Percentiles rank a stretch among this genome's conserved stretches.
Evolutionary conservation across 2,113 vertebrate species (phyloP).

Genomic region (Octodon degus): DNA sequence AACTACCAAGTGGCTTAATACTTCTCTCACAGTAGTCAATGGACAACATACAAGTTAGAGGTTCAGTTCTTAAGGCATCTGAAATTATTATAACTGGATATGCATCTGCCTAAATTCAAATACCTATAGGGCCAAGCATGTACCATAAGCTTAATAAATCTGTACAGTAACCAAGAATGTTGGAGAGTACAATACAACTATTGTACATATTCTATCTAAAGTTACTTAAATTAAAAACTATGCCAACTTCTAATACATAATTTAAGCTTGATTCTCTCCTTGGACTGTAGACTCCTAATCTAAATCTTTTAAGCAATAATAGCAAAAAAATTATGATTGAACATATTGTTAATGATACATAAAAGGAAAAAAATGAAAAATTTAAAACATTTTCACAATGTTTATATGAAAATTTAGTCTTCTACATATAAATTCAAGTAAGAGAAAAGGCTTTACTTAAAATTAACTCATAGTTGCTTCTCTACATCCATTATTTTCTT

Average conservation of each 20-base stretch:
- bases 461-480: not conserved
- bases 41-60: not conserved
- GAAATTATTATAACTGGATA: slow-evolving; percentile 15
- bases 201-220: not conserved
- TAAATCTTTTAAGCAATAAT: slow-evolving; percentile 5
- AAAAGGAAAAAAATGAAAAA: not conserved
- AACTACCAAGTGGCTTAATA: not conserved
- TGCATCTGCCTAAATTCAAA: not conserved
- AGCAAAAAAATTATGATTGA: not conserved
- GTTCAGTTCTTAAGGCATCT: not conserved
- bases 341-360: not conserved
- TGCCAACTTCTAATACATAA: slow-evolving; percentile 18
- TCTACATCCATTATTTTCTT: slow-evolving; percentile 39
- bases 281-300: not conserved
- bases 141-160: not conserved
- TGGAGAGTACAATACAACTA: not conserved
- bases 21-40: not conserved
- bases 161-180: not conserved
- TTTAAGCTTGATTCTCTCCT: slow-evolving; percentile 1
- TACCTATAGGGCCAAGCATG: not conserved
- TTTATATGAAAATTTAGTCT: not conserved
- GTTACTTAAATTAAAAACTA: not conserved
- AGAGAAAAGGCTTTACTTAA: not conserved
- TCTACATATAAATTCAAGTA: not conserved
- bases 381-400: not conserved